Evolutionary conservation across 2,113 vertebrate genomes (phyloP).

Genomic region (Hippocampus barbouri): DNA sequence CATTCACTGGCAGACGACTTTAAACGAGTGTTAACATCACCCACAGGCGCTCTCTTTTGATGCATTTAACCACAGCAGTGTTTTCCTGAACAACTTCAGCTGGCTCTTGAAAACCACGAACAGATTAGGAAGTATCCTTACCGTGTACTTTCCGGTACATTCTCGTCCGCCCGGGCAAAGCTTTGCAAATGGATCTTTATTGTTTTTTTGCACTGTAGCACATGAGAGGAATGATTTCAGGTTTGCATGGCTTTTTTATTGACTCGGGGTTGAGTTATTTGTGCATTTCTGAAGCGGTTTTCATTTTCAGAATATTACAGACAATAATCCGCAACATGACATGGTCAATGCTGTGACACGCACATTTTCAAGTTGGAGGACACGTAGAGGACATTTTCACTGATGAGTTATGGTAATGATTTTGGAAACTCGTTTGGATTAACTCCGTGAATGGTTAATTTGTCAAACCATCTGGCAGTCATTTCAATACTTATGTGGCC

Average conservation of each 20-base stretch:
- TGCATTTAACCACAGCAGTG: conserved; percentile 68
- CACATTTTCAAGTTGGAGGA: conserved; percentile 48
- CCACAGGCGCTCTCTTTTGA: conserved; percentile 61
- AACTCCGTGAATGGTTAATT: conserved; percentile 61
- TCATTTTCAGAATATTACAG: conserved; percentile 30
- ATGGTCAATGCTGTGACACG: conserved; percentile 19
- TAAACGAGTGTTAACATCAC: conserved; percentile 58
- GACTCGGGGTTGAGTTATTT: conserved; percentile 25
- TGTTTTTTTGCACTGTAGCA: conserved; percentile 61
- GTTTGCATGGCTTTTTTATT: conserved; percentile 40
- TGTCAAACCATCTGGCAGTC: conserved; percentile 56
- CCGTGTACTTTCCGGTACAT: conserved; percentile 67
- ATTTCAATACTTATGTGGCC: conserved; percentile 48
- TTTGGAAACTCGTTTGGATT: conserved; percentile 54
- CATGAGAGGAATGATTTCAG: conserved; percentile 53
- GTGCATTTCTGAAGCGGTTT: conserved; percentile 34
- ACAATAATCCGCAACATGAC: conserved; percentile 18
- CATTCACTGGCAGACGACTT: conserved; percentile 33
- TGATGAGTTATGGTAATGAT: conserved; percentile 59
- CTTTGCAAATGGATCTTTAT: conserved; percentile 60
- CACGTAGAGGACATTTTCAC: conserved; percentile 40
- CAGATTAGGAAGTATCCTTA: conserved; percentile 65
- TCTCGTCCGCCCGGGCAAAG: conserved; percentile 67
- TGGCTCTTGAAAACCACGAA: conserved; percentile 66
- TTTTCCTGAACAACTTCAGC: conserved; percentile 60